Base-by-base conservation (phyloP, 64 coral and sea anemone genomes). In the Orbicella faveolata region DNA sequence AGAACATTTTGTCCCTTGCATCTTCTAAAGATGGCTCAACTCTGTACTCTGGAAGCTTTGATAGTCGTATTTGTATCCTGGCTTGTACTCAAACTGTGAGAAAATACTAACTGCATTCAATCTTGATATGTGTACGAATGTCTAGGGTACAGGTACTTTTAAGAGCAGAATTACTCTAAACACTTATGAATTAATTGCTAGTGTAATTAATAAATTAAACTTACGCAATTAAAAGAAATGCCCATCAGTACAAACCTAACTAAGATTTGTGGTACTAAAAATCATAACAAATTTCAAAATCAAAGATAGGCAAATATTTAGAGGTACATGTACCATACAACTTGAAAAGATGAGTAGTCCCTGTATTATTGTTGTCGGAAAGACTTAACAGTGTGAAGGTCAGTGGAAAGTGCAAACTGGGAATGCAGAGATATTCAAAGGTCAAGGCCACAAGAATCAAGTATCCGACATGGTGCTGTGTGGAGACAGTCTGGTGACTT, bases 41-140 rank as follows among this genome's bases (percentile, higher is more conserved):
- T 23, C 48, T 98, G 18, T 98, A 98, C 75, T 88, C 94, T 61
- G 96, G 89, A 76, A 93, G 91, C 70, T 95, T 93, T 86, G 96
- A 98, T 35, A 52, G 78, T 11, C 91, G 94, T 36, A 98, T 98
- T 91, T 89, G 96, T 98, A 98, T 98, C 96, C 89, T 30, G 30
- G 30, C 30, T 98, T 95, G 63, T 81, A n/a, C 7, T 18, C 57
- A 61, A 61, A 14, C 14, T 87, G 26, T 25, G 61, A n/a, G 17
- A 75, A 74, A 75, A 12, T 20, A 36, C 16, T 78, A 36, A 25
- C 18, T 20, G 15, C 3, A 1, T 51, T 51, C 41, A 9, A 51
- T 3, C 75, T 77, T 51, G 15, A 16, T 65, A 65, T 25, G 23
- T 68, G 65, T 68, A 21, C 20, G 25, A 34, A 34, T 17, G 6